Evolutionary conservation across 2,797 vertebrate species (phyloP).

Genomic region (Myotis planiceps): DNA sequence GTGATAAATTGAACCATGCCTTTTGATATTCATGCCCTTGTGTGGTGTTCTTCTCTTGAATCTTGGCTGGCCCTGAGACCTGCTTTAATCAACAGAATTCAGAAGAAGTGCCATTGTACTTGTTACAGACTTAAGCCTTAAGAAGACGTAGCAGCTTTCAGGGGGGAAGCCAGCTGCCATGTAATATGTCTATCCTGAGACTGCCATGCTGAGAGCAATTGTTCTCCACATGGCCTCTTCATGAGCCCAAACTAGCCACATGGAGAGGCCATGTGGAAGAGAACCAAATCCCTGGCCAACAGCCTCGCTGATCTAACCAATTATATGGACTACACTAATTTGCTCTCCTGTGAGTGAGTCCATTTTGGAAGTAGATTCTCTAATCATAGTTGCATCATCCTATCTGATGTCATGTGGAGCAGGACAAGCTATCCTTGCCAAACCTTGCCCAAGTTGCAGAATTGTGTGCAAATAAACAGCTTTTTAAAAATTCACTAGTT

Average conservation of each 20-base stretch:
- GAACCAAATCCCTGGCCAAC: not conserved
- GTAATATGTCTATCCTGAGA: not conserved
- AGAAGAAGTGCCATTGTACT: not conserved
- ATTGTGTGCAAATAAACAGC: not conserved
- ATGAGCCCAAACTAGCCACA: not conserved
- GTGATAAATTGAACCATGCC: not conserved
- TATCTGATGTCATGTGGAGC: not conserved
- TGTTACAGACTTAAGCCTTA: not conserved
- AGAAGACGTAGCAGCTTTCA: not conserved
- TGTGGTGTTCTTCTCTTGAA: not conserved
- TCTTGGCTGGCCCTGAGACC: not conserved
- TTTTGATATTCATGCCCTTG: not conserved
- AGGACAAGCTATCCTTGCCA: not conserved
- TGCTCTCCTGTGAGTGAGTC: not conserved
- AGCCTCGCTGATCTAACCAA: not conserved
- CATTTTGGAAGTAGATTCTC: not conserved
- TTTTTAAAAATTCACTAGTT: not conserved
- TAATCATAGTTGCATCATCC: not conserved
- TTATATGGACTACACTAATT: not conserved
- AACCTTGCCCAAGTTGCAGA: not conserved
- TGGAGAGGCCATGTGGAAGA: conserved; percentile 32
- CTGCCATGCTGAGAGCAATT: not conserved
- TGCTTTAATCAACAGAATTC: conserved; percentile 8
- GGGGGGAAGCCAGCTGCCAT: not conserved
- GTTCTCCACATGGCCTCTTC: not conserved